These are phyloP conservation scores for Stigmatopora nigra DNA, from an alignment of 2,113 vertebrate species.

Conservation along the genomic window DNA sequence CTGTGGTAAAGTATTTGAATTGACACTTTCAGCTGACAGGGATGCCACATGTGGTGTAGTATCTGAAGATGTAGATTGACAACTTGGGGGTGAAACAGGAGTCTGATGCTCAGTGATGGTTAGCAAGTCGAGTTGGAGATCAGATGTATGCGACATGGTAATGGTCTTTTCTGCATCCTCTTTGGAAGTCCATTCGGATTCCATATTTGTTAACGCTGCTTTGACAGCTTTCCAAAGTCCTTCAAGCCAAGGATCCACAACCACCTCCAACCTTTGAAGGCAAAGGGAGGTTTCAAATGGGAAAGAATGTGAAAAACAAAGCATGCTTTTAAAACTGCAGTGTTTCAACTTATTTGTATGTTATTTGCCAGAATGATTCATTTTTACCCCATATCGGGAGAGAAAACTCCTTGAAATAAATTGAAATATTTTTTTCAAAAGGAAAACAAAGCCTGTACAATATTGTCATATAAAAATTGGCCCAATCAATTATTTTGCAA, in stretches of 20 bases:
- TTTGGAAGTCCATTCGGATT: conserved; percentile 29
- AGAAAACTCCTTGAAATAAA: background rate
- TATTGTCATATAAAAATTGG: background rate
- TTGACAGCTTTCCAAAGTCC: conserved; percentile 85
- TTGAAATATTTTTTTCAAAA: too few relatives aligned
- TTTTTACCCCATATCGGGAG: background rate
- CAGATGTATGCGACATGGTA: conserved; percentile 23
- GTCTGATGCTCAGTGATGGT: conserved; percentile 60
- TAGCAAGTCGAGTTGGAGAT: conserved; percentile 66
- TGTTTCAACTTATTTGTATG: background rate
- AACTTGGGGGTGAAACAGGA: conserved; percentile 18
- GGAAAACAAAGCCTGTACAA: background rate
- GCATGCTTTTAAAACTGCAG: background rate
- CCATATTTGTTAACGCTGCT: conserved; percentile 64
- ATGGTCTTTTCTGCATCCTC: background rate
- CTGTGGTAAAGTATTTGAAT: conserved; percentile 10
- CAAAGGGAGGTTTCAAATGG: background rate
- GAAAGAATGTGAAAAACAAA: background rate
- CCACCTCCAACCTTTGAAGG: conserved; percentile 79
- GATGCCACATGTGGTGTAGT: conserved; percentile 17
- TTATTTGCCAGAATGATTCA: background rate
- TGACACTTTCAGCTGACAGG: background rate
- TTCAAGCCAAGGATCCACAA: conserved; percentile 91
- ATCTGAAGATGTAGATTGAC: conserved; percentile 24
- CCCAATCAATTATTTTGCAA: background rate